Evolutionary conservation across 1,140 invertebrate genomes (phyloP).

Genomic region (Papilio dardanus): DNA sequence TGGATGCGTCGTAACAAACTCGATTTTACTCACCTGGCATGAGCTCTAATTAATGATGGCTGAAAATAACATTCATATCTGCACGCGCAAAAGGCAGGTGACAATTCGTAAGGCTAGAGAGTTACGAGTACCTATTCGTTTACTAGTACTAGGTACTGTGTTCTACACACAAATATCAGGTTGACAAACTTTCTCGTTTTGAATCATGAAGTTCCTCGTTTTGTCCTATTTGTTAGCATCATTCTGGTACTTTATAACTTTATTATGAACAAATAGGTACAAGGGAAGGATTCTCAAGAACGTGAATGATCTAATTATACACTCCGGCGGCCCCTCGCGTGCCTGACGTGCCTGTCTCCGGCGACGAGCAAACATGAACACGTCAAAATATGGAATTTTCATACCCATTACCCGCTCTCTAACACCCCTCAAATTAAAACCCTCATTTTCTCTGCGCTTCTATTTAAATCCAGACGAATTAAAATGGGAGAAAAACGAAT

Average conservation of each 20-base stretch:
- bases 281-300: slow-evolving; percentile 46
- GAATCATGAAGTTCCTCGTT: background rate
- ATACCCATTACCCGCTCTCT: background rate
- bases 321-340: slow-evolving; percentile 58
- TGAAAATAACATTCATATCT: background rate
- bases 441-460: background rate
- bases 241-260: background rate
- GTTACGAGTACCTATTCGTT: too few relatives aligned
- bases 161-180: background rate
- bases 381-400: slow-evolving; percentile 30
- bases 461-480: slow-evolving; percentile 9
- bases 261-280: slow-evolving; percentile 29
- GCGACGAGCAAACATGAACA: slow-evolving; percentile 39
- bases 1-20: background rate
- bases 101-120: too few relatives aligned
- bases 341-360: slow-evolving; percentile 58
- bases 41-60: background rate
- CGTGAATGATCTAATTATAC: slow-evolving; percentile 70
- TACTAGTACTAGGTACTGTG: too few relatives aligned
- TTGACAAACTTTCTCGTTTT: background rate
- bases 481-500: slow-evolving; percentile 13
- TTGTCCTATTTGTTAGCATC: background rate
- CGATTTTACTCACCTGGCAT: too few relatives aligned
- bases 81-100: too few relatives aligned
- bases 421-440: slow-evolving; percentile 21